These are phyloP conservation scores for Papilio demoleus DNA, from an alignment of 2,888 invertebrate genomes.

Conservation along the genomic window DNA sequence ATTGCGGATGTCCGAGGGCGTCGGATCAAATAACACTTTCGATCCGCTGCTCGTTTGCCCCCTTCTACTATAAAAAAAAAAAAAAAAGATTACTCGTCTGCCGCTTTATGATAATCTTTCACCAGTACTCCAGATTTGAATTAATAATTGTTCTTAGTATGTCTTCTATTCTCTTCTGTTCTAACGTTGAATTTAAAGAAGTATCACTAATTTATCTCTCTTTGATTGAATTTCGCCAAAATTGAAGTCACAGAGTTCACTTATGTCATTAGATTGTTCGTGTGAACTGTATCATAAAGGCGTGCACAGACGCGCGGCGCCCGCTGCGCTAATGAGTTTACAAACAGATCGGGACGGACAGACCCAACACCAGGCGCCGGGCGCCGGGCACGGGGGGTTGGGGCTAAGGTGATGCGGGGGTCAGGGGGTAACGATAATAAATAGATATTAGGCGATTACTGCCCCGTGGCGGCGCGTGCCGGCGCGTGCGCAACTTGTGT, in stretches of 20 bases:
- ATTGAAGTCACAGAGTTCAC: background rate
- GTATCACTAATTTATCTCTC: background rate
- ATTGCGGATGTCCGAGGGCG: too few species aligned
- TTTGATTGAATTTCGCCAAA: background rate
- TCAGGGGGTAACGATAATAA: constrained; percentile 57
- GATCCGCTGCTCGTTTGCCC: too few species aligned
- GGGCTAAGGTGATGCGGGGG: background rate
- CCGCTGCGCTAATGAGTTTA: constrained; percentile 68
- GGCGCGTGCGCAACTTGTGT: constrained; percentile 54
- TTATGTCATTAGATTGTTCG: constrained; percentile 23
- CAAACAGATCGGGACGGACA: constrained; percentile 51
- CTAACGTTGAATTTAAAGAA: too few species aligned
- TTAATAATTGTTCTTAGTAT: too few species aligned
- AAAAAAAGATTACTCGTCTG: too few species aligned
- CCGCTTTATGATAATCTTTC: too few species aligned
- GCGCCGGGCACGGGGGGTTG: background rate
- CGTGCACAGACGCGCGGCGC: constrained; percentile 52
- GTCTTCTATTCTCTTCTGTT: too few species aligned
- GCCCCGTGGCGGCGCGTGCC: constrained; percentile 51
- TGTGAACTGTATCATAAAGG: constrained; percentile 47
- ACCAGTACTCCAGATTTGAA: too few species aligned
- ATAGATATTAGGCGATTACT: constrained; percentile 72
- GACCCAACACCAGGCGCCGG: background rate
- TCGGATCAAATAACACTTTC: too few species aligned
- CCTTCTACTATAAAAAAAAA: too few species aligned